Evolutionary conservation across 2,888 invertebrate species (phyloP), one percentile per base, ranked within the genome.

Genomic region (Macrosiphum euphorbiae): DNA sequence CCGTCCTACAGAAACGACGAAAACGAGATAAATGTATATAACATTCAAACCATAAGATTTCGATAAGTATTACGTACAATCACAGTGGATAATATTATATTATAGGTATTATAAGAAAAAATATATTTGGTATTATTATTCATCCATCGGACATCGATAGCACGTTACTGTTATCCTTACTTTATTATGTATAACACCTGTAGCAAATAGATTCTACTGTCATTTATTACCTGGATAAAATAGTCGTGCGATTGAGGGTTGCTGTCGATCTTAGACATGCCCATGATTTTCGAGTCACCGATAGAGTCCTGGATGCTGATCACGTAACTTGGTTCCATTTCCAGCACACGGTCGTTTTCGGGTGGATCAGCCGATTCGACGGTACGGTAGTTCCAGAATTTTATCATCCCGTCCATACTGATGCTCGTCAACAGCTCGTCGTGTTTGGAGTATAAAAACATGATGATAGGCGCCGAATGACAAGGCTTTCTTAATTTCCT

Each of bases 321-420:
- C 96, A 98, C 98, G 95, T 98, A 98, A 94, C 98, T 97, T 1
- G 99, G 98, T 95, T 98, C 98, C 94, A 98, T 97, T 96, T 98
- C 98, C 52, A 98, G 97, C 94, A 97, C 97, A 11, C 97, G 97
- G 95, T 98, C 97, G 11, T 98, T 98, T 95, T 98, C 94, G 0
- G 97, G 97, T 0, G 98, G 97, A 96, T 98, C 98, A 0, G 98
- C 98, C 94, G 97, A 97, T 95, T 98, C 98, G 28, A 99, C 98
- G 0, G 98, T 97, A 95, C 98, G 98, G 97, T 98, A 98, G 96
- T 98, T 98, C 99, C 99, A 99, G 24, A 98, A 97, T 11, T 97
- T 96, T 28, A 98, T 96, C 95, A 97, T 94, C 1, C 88, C 58
- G n/a, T 93, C 93, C 94, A 95, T 95, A 95, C 97, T 97, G 24